Evolutionary conservation across 2,888 invertebrate genomes (phyloP).

Genomic region (Tenthredo livida): DNA sequence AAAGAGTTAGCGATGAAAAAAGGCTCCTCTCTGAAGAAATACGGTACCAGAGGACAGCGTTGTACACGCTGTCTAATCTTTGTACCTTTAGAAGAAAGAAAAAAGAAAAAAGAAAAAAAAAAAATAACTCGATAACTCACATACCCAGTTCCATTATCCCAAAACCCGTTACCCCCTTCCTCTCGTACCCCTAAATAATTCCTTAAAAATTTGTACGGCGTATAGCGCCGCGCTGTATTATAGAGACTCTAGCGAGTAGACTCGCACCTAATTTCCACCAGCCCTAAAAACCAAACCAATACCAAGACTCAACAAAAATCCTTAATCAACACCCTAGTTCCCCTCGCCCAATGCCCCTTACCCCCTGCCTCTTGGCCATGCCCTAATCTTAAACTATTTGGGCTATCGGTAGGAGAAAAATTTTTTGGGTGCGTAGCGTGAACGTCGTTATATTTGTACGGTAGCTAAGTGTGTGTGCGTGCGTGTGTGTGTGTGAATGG

Average conservation of each 20-base stretch:
- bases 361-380: slow-evolving; percentile 60
- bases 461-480: slow-evolving; percentile 73
- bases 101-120: background rate
- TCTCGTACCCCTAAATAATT: slow-evolving; percentile 52
- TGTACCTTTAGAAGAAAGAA: slow-evolving; percentile 3
- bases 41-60: slow-evolving; percentile 39
- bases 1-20: background rate
- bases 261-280: slow-evolving; percentile 63
- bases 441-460: slow-evolving; percentile 75
- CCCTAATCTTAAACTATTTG: slow-evolving; percentile 23
- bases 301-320: background rate
- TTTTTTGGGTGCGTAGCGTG: slow-evolving; percentile 64
- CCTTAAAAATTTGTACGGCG: slow-evolving; percentile 67
- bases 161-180: too few relatives aligned
- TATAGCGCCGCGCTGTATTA: slow-evolving; percentile 75
- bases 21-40: slow-evolving; percentile 4
- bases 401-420: slow-evolving; percentile 11
- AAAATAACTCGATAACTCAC: slow-evolving; percentile 17
- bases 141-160: background rate
- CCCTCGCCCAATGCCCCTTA: slow-evolving; percentile 49
- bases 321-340: background rate
- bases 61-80: slow-evolving; percentile 26
- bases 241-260: slow-evolving; percentile 75
- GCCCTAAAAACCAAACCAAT: background rate
- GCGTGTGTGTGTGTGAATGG: slow-evolving; percentile 73